Conservation (phyloP, 1,140 invertebrate species). For the Oreohelix idahoensis region DNA sequence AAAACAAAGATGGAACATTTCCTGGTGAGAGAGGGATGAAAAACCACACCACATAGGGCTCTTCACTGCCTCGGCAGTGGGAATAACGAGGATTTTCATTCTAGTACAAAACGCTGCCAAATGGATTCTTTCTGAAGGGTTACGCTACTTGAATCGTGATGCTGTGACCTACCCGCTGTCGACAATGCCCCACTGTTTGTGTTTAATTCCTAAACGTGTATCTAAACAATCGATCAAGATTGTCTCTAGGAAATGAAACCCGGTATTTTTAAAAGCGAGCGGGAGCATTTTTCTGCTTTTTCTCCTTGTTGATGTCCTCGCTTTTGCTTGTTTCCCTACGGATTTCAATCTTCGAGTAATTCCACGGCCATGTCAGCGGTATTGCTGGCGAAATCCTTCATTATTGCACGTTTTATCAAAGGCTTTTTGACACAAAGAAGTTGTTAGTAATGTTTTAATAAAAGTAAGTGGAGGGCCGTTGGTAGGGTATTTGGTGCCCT, state of each 20-base stretch:
- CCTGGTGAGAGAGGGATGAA: not conserved
- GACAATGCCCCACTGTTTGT: not conserved
- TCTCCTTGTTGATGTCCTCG: too few relatives aligned
- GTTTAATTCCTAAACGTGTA: not conserved
- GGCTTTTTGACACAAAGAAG: too few relatives aligned
- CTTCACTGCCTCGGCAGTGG: not conserved
- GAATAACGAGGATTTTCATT: not conserved
- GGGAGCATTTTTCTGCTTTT: too few relatives aligned
- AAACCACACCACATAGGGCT: not conserved
- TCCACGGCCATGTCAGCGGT: too few relatives aligned
- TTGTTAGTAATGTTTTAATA: too few relatives aligned
- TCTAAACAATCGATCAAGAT: not conserved
- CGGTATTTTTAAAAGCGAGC: not conserved
- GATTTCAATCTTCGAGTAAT: too few relatives aligned
- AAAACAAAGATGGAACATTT: slow-evolving; percentile 3
- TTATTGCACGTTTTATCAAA: too few relatives aligned
- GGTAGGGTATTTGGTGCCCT: too few relatives aligned
- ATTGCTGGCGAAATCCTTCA: too few relatives aligned
- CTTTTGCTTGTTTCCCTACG: too few relatives aligned
- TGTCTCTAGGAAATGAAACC: not conserved
- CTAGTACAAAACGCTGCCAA: not conserved
- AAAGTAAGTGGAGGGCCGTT: too few relatives aligned
- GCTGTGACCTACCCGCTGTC: not conserved
- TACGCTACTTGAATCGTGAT: slow-evolving; percentile 10
- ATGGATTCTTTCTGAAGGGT: not conserved